Evolutionary conservation across 2,113 vertebrate genomes (phyloP).

Genomic region (Procapra przewalskii): DNA sequence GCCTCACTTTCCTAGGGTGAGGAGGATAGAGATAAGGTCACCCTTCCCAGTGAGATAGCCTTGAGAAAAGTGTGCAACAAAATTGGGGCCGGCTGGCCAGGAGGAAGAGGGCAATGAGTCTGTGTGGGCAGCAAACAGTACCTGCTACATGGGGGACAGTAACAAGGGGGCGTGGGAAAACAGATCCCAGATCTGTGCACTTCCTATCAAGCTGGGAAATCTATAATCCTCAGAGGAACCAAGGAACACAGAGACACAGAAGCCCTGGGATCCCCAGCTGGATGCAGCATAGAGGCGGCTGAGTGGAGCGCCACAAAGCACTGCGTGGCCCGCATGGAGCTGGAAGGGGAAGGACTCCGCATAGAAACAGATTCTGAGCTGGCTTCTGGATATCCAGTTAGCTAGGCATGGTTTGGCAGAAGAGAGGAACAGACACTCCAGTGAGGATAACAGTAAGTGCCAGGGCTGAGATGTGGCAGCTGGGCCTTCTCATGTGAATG

Average conservation of each 20-base stretch:
- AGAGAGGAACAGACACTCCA: background rate
- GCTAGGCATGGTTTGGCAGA: background rate
- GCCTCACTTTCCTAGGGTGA: background rate
- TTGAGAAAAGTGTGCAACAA: background rate
- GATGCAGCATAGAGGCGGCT: background rate
- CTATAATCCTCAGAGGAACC: background rate
- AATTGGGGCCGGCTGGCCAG: background rate
- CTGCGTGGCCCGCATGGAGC: accelerated
- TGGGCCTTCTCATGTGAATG: background rate
- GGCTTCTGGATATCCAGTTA: background rate
- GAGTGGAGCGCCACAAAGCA: accelerated
- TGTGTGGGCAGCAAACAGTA: background rate
- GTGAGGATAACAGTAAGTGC: background rate
- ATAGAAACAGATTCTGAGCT: background rate
- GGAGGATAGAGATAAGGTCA: background rate
- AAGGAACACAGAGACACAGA: background rate
- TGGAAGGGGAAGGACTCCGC: background rate
- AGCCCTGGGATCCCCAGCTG: background rate
- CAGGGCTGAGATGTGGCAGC: background rate
- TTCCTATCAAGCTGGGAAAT: background rate
- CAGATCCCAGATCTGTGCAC: background rate
- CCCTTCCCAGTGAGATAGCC: background rate
- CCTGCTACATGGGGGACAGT: background rate
- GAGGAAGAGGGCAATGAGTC: background rate
- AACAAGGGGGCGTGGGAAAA: background rate